Conservation (phyloP, 2,113 vertebrate species). For the Hirundichthys speculiger region DNA sequence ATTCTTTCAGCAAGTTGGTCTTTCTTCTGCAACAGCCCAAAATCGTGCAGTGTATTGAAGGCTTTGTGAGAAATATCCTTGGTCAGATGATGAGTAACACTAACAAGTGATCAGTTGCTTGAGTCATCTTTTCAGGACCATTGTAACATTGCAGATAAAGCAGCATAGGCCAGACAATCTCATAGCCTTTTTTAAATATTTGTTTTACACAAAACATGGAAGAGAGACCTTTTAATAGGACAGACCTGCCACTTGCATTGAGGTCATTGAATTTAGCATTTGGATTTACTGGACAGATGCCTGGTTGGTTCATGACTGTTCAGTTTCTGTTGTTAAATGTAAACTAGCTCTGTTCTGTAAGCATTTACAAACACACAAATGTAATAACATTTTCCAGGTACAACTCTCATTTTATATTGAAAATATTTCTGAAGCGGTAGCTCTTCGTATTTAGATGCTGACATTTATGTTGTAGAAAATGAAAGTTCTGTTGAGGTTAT, state of each 20-base stretch:
- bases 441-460: no score
- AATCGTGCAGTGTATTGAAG: no score
- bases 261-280: constrained; percentile 63
- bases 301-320: constrained; percentile 45
- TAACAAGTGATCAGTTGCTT: constrained; percentile 70
- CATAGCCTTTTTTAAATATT: constrained; percentile 56
- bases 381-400: no score
- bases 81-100: constrained; percentile 86
- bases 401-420: no score
- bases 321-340: background rate
- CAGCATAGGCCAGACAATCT: constrained; percentile 49
- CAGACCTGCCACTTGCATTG: constrained; percentile 66
- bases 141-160: constrained; percentile 70
- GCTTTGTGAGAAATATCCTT: constrained; percentile 80
- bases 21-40: no score
- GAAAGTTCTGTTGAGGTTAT: no score
- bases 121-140: constrained; percentile 66
- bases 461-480: no score
- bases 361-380: no score
- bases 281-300: constrained; percentile 63
- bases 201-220: constrained; percentile 45
- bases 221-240: constrained; percentile 75
- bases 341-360: no score
- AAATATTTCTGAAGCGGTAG: no score
- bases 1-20: no score